Percentiles rank a stretch among this genome's conserved stretches.
These are phyloP conservation scores for Ptilonorhynchus violaceus DNA, from an alignment of 2,113 vertebrate species.

Conservation along the genomic window DNA sequence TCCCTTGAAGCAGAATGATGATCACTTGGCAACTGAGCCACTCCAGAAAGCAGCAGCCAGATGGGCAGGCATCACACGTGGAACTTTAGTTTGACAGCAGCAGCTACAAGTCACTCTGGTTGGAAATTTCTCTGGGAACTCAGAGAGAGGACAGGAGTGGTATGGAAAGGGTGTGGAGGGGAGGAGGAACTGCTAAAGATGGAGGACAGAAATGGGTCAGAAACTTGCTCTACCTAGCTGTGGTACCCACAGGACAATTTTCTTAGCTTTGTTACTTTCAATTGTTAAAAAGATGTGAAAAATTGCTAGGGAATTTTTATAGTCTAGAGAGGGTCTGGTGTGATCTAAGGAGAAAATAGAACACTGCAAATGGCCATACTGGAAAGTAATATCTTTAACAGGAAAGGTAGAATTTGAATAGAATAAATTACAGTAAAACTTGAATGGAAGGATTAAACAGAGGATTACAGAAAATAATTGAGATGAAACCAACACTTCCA, in stretches of 20 bases:
- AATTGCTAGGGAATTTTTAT: neutral
- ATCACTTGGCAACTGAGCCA: neutral
- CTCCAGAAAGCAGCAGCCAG: neutral
- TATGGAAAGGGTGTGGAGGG: neutral
- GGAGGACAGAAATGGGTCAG: neutral
- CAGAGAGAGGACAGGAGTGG: neutral
- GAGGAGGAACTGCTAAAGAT: neutral
- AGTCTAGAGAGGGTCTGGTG: neutral
- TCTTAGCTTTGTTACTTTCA: neutral
- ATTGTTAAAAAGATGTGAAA: neutral
- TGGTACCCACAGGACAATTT: neutral
- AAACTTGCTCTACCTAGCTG: neutral
- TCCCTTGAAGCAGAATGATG: neutral
- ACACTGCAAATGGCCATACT: neutral
- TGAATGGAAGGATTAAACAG: slow-evolving; percentile 46
- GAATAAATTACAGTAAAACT: slow-evolving; percentile 42
- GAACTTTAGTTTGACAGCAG: neutral
- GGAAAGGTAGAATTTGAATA: slow-evolving; percentile 22
- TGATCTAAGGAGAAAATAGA: neutral
- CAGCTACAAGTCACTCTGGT: neutral
- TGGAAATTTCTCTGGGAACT: neutral
- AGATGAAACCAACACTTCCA: slow-evolving; percentile 33
- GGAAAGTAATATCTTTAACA: neutral
- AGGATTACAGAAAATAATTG: slow-evolving; percentile 59
- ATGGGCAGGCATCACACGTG: neutral